Percentiles rank a stretch among this genome's conserved stretches.
Conservation (phyloP, 2,113 vertebrate species). For the Bubo scandiacus region DNA sequence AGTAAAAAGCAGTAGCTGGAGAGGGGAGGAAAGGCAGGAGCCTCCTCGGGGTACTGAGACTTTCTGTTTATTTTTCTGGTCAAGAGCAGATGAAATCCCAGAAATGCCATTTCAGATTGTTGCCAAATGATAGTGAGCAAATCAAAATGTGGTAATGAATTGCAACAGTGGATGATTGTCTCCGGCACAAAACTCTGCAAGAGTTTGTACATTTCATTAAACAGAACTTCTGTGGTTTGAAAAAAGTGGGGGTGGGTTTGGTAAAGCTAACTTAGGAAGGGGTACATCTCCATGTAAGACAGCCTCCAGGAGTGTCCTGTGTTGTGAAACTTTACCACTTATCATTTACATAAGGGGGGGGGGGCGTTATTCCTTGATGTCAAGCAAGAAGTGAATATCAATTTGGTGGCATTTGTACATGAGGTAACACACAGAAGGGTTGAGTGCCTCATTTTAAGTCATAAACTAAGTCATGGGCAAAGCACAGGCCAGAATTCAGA, state of each 20-base stretch:
- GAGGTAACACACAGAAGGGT: not conserved
- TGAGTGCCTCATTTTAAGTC: not conserved
- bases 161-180: not conserved
- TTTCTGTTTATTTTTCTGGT: not conserved
- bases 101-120: not conserved
- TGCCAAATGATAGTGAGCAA: not conserved
- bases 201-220: not conserved
- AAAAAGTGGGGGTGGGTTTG: not conserved
- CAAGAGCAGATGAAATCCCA: not conserved
- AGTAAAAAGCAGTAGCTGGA: too few relatives aligned
- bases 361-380: not conserved
- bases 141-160: not conserved
- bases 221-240: not conserved
- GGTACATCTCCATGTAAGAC: not conserved
- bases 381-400: not conserved
- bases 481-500: not conserved
- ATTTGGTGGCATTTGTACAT: not conserved
- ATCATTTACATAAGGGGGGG: not conserved
- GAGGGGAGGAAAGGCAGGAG: not conserved
- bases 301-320: not conserved
- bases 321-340: not conserved
- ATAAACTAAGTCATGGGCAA: not conserved
- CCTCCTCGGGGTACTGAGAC: fast-evolving
- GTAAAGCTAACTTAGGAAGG: not conserved
- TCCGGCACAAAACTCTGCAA: not conserved